phyloP scores from a whole-genome alignment of 2,797 vertebrate genomes.

The Gastrophryne carolinensis region DNA sequence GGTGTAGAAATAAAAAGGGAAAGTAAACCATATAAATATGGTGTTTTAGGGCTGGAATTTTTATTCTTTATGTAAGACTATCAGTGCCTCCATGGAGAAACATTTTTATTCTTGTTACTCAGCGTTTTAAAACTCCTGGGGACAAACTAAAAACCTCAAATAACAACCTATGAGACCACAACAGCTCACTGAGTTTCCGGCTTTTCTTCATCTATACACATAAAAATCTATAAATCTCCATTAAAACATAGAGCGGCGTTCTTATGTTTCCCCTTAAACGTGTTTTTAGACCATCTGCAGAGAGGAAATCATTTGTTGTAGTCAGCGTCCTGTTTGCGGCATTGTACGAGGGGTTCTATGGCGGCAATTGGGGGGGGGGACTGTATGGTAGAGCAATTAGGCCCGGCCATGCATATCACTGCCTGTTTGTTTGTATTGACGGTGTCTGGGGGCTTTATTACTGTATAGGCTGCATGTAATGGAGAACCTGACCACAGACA shows the following conservation, averaged over 20 bases:
- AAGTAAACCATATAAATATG: background rate
- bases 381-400: slow-evolving; percentile 8
- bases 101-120: background rate
- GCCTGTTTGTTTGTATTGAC: slow-evolving; percentile 21
- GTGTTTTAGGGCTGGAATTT: background rate
- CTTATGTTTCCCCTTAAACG: background rate
- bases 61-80: background rate
- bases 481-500: background rate
- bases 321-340: background rate
- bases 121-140: background rate
- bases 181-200: background rate
- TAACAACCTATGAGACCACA: background rate
- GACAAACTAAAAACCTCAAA: background rate
- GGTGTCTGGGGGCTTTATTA: background rate
- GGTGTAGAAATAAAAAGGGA: no score
- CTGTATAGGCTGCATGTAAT: background rate
- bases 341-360: background rate
- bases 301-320: slow-evolving; percentile 2
- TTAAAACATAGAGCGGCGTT: background rate
- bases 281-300: slow-evolving; percentile 6
- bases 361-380: background rate
- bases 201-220: background rate
- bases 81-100: background rate
- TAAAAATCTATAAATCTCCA: slow-evolving; percentile 17
- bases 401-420: slow-evolving; percentile 2